A percentile compares a stretch with the other conserved stretches of the same genome.
Conservation (phyloP, 1,140 invertebrate genomes). For the Plodia interpunctella region DNA sequence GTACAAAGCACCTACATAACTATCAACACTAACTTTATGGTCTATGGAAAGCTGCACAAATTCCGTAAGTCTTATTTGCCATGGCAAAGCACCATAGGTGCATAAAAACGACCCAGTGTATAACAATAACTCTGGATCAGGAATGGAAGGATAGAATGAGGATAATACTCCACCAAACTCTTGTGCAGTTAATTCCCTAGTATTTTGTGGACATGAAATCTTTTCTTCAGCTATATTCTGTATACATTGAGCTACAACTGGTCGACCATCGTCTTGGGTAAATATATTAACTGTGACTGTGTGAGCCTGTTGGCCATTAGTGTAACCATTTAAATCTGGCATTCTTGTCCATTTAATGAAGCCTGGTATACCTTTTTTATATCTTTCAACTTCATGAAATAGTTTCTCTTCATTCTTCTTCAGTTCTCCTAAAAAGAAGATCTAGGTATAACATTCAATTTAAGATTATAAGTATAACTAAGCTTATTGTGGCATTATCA, state of each 20-base stretch:
- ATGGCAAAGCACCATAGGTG: slow-evolving; percentile 82
- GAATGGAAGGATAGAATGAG: slow-evolving; percentile 72
- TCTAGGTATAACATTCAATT: neutral
- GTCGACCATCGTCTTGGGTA: slow-evolving; percentile 75
- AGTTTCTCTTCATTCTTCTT: slow-evolving; percentile 77
- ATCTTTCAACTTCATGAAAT: slow-evolving; percentile 74
- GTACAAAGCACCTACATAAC: slow-evolving; percentile 78
- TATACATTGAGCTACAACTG: slow-evolving; percentile 70
- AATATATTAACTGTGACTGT: slow-evolving; percentile 67
- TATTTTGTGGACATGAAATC: slow-evolving; percentile 30
- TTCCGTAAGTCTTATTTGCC: slow-evolving; percentile 84
- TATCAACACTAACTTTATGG: slow-evolving; percentile 73
- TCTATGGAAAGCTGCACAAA: slow-evolving; percentile 80
- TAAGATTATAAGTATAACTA: no score
- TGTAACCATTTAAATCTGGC: slow-evolving; percentile 70
- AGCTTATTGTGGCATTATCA: no score
- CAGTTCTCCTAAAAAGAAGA: slow-evolving; percentile 74
- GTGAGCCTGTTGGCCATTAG: slow-evolving; percentile 78
- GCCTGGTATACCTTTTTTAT: slow-evolving; percentile 72
- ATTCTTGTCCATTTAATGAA: slow-evolving; percentile 78
- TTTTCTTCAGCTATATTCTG: slow-evolving; percentile 46
- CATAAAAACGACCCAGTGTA: slow-evolving; percentile 79
- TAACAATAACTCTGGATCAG: slow-evolving; percentile 82
- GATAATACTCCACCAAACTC: slow-evolving; percentile 74
- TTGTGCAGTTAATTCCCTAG: slow-evolving; percentile 49